phyloP scores from a whole-genome alignment of 2,113 vertebrate genomes.

The Erpornis zantholeuca region DNA sequence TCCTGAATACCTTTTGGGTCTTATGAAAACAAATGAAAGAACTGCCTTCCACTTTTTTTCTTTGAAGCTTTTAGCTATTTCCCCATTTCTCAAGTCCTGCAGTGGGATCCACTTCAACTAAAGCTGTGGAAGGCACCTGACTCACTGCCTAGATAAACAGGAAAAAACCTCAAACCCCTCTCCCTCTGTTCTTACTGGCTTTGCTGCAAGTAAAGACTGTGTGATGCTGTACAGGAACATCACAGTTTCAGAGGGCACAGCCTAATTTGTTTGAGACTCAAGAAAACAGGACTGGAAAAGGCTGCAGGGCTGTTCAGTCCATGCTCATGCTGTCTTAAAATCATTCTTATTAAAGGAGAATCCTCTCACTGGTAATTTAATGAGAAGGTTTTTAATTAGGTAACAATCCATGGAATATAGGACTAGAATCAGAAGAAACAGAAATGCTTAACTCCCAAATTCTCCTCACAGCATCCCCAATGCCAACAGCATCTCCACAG shows the following conservation, averaged over 20 bases:
- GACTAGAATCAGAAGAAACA: neutral
- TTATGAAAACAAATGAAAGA: neutral
- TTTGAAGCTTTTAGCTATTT: neutral
- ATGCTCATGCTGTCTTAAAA: neutral
- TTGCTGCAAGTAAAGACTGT: neutral
- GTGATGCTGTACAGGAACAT: neutral
- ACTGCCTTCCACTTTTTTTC: neutral
- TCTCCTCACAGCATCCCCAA: neutral
- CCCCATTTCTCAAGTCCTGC: neutral
- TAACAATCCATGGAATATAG: neutral
- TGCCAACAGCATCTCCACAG: neutral
- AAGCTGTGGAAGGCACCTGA: neutral
- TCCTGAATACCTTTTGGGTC: neutral
- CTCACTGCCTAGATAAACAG: neutral
- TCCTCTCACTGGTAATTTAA: neutral
- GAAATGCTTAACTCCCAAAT: neutral
- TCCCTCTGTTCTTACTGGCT: neutral
- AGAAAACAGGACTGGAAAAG: neutral
- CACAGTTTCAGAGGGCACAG: neutral
- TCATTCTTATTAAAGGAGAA: neutral
- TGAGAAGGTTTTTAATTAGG: neutral
- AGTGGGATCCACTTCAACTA: neutral
- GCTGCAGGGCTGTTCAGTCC: neutral
- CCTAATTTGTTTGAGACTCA: neutral
- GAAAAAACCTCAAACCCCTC: neutral